Conservation (phyloP, 92 coral and sea anemone genomes). For the Zoanthus sociatus region DNA sequence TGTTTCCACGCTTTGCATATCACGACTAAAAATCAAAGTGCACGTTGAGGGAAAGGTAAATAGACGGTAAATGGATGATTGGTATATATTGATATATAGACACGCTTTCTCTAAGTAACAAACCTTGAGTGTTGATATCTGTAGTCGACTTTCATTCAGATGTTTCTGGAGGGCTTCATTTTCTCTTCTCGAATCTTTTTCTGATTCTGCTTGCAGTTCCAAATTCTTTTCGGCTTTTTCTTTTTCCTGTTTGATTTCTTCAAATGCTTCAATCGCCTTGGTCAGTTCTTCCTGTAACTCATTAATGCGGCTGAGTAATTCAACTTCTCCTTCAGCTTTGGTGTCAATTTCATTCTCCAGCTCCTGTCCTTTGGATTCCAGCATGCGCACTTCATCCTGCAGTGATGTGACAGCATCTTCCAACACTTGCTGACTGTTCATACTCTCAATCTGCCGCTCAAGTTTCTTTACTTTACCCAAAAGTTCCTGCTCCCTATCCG, state of each 20-base stretch:
- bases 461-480: conserved; percentile 75
- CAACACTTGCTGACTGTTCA: conserved; percentile 43
- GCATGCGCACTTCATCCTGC: conserved; percentile 61
- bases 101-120: not conserved
- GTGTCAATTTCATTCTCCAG: conserved; percentile 70
- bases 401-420: conserved; percentile 70
- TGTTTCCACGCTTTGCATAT: too few species aligned
- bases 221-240: conserved; percentile 63
- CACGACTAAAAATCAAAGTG: too few species aligned
- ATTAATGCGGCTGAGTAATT: conserved; percentile 71
- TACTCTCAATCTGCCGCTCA: conserved; percentile 67
- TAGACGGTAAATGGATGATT: not conserved
- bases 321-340: conserved; percentile 79
- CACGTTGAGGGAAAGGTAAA: not conserved
- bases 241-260: conserved; percentile 56
- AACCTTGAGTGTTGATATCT: conserved; percentile 92
- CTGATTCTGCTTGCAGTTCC: conserved; percentile 67
- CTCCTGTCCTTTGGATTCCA: conserved; percentile 59
- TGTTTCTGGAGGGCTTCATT: conserved; percentile 90
- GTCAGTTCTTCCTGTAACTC: conserved; percentile 87
- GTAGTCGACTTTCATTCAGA: conserved; percentile 84
- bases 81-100: not conserved
- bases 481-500: conserved; percentile 65
- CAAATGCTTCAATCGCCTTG: conserved; percentile 62
- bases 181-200: conserved; percentile 82